Percentiles rank a stretch among this genome's conserved stretches.
These are phyloP conservation scores for Lepus europaeus DNA, from an alignment of 2,113 vertebrate species.

Conservation along the genomic window DNA sequence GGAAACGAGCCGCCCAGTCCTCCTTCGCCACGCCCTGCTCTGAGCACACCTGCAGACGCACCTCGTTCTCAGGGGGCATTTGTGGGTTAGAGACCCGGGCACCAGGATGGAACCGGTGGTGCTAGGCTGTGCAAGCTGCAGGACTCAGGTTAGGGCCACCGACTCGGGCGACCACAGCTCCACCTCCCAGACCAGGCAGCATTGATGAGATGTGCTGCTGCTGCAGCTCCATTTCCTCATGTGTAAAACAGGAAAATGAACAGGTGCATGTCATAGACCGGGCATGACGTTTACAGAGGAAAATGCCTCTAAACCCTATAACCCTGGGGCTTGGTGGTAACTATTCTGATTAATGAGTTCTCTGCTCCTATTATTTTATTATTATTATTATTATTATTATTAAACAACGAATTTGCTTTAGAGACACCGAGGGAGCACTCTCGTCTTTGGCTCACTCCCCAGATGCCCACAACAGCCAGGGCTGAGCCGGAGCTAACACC, in stretches of 20 bases:
- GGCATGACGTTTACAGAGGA: background rate
- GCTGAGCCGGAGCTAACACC: too few species aligned
- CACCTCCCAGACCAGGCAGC: background rate
- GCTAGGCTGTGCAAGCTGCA: background rate
- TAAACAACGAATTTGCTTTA: too few species aligned
- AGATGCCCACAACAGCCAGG: too few species aligned
- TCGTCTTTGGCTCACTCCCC: too few species aligned
- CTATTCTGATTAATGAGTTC: too few species aligned
- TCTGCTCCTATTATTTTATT: too few species aligned
- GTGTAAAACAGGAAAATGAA: background rate
- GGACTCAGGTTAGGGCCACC: background rate
- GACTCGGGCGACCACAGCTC: background rate
- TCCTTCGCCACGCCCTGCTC: background rate
- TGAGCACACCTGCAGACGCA: background rate
- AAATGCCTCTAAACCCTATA: background rate
- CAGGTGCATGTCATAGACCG: background rate
- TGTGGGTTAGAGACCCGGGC: background rate
- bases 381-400: too few species aligned
- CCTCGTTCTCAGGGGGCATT: background rate
- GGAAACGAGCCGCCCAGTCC: fast-evolving
- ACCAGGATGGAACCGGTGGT: too few species aligned
- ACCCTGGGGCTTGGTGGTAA: too few species aligned
- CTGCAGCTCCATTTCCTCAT: background rate
- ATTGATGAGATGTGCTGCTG: too few species aligned
- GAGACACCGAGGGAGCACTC: too few species aligned